Base-by-base conservation (phyloP, 2,113 vertebrate genomes). In the Pseudopodoces humilis region DNA sequence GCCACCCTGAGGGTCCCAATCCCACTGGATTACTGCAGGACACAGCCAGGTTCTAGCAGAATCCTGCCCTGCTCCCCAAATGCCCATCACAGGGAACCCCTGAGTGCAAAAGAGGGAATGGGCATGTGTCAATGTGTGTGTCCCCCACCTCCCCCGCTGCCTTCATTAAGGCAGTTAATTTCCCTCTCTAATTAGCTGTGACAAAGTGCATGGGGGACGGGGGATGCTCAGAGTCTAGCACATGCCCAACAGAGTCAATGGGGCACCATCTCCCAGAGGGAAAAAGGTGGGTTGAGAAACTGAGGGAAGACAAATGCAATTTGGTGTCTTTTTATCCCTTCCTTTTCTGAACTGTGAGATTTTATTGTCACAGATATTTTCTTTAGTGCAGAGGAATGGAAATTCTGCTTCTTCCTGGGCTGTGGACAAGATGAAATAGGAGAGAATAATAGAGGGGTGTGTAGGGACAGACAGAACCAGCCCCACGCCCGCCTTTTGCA, bases 401-500 rank as follows among this genome's bases (percentile, higher is more conserved):
- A 96, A 92, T 52, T 83, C 84, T n/a, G 87, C 82, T 85, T 60
- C 90, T 70, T 86, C 68, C 93, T 39, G 2, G 46, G 64, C 85
- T 78, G 52, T 2, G 10, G 79, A 80, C 59, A 80, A 75, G 71
- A 49, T 83, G 93, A 74, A 92, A 92, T 30, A 59, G 56, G 85
- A 95, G 92, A 62, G 16, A 33, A 91, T 33, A 78, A 72, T 67
- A 65, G 80, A 83, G 83, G 69, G 83, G 21, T 22, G 63, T 47
- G 53, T 33, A 88, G 56, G 92, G 88, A 72, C 6, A 46, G 81
- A 37, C 13, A 2, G 84, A 65, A 82, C 39, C 3, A 0, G 74
- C 70, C 70, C 24, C 72, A 3, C 6, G 6, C 88, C 88, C 91
- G 95, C 56, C 58, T 96, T 97, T 90, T 46, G 90, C 96, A 97